Percentiles rank a stretch among this genome's conserved stretches.
phyloP scores from a whole-genome alignment of 37 sponge, comb jelly and placozoan genomes.

The Beroe ovata region DNA sequence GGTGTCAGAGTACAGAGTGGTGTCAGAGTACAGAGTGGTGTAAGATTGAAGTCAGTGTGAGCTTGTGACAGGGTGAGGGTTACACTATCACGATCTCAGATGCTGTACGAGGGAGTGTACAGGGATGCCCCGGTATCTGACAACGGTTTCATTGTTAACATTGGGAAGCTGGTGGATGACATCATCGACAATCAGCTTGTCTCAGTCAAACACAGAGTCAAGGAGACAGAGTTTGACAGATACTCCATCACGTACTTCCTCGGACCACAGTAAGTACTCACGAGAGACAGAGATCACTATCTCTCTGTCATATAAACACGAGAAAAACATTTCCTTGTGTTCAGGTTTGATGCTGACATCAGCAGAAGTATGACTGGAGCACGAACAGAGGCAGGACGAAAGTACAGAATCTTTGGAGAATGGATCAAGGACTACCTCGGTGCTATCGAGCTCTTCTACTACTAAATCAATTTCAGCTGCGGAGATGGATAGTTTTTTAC shows the following conservation, averaged over 20 bases:
- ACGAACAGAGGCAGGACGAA: conserved; percentile 1
- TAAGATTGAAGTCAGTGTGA: too few relatives aligned
- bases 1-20: too few relatives aligned
- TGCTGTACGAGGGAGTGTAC: conserved; percentile 9
- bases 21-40: too few relatives aligned
- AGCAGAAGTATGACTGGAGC: conserved; percentile 16
- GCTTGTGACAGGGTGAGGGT: too few relatives aligned
- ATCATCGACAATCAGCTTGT: conserved; percentile 11
- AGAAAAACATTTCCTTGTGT: neutral
- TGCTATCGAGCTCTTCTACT: conserved; percentile 47
- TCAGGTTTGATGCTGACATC: conserved; percentile 57
- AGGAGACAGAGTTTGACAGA: conserved; percentile 29
- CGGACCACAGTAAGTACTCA: conserved; percentile 46
- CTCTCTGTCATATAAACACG: neutral
- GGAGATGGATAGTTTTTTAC: too few relatives aligned
- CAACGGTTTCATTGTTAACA: conserved; percentile 34
- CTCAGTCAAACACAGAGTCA: conserved; percentile 24
- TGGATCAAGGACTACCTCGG: conserved; percentile 63
- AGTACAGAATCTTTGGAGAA: conserved; percentile 57
- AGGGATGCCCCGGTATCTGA: conserved; percentile 5
- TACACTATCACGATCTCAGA: too few relatives aligned
- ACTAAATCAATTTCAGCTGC: too few relatives aligned
- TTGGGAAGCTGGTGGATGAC: conserved; percentile 39
- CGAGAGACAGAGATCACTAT: neutral
- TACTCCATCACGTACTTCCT: conserved; percentile 63